These are phyloP conservation scores for Dryocosmus kuriphilus DNA, from an alignment of 2,888 invertebrate genomes.

Conservation along the genomic window DNA sequence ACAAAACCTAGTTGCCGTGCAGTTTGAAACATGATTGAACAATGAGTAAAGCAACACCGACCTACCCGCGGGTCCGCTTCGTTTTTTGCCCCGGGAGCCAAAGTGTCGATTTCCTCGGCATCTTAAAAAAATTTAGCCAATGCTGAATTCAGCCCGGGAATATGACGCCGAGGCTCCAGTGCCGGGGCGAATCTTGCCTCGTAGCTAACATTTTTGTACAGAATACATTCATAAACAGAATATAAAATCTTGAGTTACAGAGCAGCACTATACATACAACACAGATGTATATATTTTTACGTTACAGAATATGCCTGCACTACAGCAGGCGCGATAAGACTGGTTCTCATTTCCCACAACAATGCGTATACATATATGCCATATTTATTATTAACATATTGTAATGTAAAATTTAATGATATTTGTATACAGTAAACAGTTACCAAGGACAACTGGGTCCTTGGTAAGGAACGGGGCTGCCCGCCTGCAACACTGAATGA, in stretches of 20 bases:
- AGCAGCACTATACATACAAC: slow-evolving; percentile 78
- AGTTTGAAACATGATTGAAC: slow-evolving; percentile 66
- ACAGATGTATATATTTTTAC: slow-evolving; percentile 78
- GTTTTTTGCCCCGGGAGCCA: slow-evolving; percentile 71
- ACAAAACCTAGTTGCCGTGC: slow-evolving; percentile 74
- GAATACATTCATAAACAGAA: slow-evolving; percentile 73
- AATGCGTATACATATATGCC: slow-evolving; percentile 76
- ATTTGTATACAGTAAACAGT: slow-evolving; percentile 76
- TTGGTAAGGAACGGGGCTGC: slow-evolving; percentile 68
- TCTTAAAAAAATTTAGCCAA: neutral
- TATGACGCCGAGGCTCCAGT: slow-evolving; percentile 45
- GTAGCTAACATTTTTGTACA: slow-evolving; percentile 76
- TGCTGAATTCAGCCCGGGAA: neutral
- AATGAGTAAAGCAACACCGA: slow-evolving; percentile 70
- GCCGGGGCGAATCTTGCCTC: slow-evolving; percentile 67
- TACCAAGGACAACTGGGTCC: slow-evolving; percentile 66
- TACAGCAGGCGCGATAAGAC: slow-evolving; percentile 76
- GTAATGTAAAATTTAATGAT: slow-evolving; percentile 75
- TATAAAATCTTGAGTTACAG: slow-evolving; percentile 78
- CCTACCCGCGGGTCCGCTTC: slow-evolving; percentile 78
- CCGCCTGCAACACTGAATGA: slow-evolving; percentile 56
- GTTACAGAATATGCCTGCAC: slow-evolving; percentile 78
- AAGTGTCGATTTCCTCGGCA: slow-evolving; percentile 41
- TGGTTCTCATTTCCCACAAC: slow-evolving; percentile 78
- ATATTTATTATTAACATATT: slow-evolving; percentile 73